Base-by-base conservation (phyloP, 1,140 invertebrate genomes). In the Brachionus koreanus region DNA sequence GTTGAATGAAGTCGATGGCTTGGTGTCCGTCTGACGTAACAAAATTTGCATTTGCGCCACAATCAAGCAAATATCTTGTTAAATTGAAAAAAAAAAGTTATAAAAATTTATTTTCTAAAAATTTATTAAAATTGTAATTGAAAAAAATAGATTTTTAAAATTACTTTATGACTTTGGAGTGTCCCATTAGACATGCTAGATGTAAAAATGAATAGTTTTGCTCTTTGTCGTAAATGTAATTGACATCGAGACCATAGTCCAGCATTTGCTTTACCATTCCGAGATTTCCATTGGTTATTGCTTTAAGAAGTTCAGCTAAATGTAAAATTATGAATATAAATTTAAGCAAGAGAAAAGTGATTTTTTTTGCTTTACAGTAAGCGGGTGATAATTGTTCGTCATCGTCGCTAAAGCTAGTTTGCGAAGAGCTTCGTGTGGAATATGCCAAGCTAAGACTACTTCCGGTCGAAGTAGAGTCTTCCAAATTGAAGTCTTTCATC, bases 141-240 rank as follows among this genome's bases (percentile, higher is more conserved):
- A 29, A 52, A 52, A 16, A 49, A 49, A 49, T 19, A 72, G 9
- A n/a, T 39, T 23, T 13, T 42, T 25, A n/a, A 23, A 12, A 7
- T n/a, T 75, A 75, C 72, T 77, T 77, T 33, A 77, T 77, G 6
- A 77, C 37, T 77, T 77, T 77, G 13, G 75, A 61, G 46, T 77
- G 75, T 49, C 75, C 75, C 75, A 77, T 77, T 25, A 77, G 37
- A 77, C 75, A 77, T 37, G 75, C 75, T 35, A 77, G 23, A 61
- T 77, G 75, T 25, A 77, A 39, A 43, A 77, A 77, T 33, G 75
- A 77, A 12, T 57, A 77, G 25, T 77, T 77, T 77, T 61, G 75
- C 43, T 77, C 75, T 77, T 77, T 52, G 35, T 77, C 75, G 19
- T 77, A 77, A 5, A 77, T 61, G 37, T n/a, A 77, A n/a, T 77